A percentile compares a stretch with the other conserved stretches of the same genome.
Conservation (phyloP, 2,113 vertebrate species). For the Hystrix brachyura region DNA sequence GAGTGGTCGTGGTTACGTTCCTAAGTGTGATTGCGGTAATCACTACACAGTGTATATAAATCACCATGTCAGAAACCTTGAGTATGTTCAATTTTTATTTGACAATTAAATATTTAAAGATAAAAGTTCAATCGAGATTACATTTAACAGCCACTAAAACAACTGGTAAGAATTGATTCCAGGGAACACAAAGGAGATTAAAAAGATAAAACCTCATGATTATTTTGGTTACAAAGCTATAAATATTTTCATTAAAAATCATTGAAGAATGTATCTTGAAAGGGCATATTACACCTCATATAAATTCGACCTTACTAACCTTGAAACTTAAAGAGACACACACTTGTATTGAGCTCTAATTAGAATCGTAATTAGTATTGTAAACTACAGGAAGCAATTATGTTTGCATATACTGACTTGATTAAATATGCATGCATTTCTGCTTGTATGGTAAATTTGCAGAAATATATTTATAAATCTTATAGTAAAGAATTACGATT, state of each 20-base stretch:
- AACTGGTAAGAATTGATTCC: background rate
- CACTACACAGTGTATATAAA: too few species aligned
- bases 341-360: background rate
- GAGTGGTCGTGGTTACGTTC: fast-evolving
- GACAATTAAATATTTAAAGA: background rate
- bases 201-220: background rate
- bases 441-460: background rate
- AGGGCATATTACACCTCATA: background rate
- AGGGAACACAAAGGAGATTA: background rate
- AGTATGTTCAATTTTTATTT: background rate
- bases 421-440: background rate
- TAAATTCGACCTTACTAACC: background rate
- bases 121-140: background rate
- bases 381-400: background rate
- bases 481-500: background rate
- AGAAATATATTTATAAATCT: constrained; percentile 20
- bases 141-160: background rate
- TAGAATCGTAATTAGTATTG: background rate
- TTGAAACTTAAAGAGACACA: background rate
- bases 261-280: background rate
- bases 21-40: fast-evolving
- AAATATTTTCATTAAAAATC: background rate
- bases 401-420: background rate
- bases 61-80: background rate
- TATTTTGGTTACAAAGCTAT: background rate